Base-by-base conservation (phyloP, 2,797 vertebrate genomes). In the Sarcophilus harrisii region DNA sequence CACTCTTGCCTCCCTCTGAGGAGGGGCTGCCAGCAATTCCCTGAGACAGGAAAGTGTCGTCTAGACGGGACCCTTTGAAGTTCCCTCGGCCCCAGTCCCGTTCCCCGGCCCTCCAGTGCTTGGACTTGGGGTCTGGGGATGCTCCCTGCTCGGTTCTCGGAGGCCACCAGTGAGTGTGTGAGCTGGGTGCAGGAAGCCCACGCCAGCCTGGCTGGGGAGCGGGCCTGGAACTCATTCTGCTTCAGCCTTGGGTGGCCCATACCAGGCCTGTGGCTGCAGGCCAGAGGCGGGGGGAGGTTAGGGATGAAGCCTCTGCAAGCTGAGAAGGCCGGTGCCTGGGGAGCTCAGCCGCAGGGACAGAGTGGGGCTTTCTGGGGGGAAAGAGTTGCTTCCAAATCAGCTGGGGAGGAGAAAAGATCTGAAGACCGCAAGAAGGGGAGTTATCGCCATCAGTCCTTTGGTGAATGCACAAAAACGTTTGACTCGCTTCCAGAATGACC, bases 41-140 rank as follows among this genome's bases (percentile, higher is more conserved):
- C 95, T 54, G 94, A 97, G 98, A 98, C 98, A 99, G 98, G 98
- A 98, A 98, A 96, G 97, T 98, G 95, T 98, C 38, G 98, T 99
- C 98, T 99, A 99, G 98, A 98, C 96, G 32, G 58, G 96, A 93
- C 93, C 94, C 99, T 98, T 99, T 99, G 98, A 99, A 98, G 98
- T 98, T 98, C 92, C 93, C 97, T 98, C 96, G 97, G 96, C 95
- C 97, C 98, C 96, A 96, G 97, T 95, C 60, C 93, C 92, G 91
- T 92, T 96, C 10, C 52, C 94, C 93, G 97, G 96, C 38, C 92
- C 93, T 95, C 95, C 95, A 95, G 95, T 0, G 1, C 55, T 96
- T 0, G 0, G 54, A 94, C 0, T 6, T 55, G 38, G 62, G 94
- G 91, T 3, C 95, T 59, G 81, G 29, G n/a, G 91, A 28, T n/a